Base-by-base conservation (phyloP, 2,113 vertebrate genomes). In the Microcebus tavaratra region DNA sequence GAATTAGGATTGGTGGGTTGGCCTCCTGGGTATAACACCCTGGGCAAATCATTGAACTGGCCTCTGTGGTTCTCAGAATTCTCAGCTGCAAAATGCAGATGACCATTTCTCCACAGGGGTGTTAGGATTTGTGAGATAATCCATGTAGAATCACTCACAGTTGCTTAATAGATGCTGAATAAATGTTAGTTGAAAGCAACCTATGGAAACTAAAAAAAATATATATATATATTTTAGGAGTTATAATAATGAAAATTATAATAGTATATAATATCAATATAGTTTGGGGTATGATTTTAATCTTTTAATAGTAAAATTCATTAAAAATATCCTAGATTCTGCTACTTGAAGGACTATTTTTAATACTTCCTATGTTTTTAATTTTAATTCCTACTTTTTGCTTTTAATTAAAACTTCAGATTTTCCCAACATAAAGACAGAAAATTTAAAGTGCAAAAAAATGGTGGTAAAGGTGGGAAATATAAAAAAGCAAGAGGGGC, bases 351-450 rank as follows among this genome's bases (percentile, higher is more conserved):
- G n/a, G 61, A 53, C 14, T 53, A 78, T 48, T 94, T 93, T 85
- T 65, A 34, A 29, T 88, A 68, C 57, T 45, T 45, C 7, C 8
- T 45, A 45, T 45, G 45, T 45, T 45, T 45, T 45, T 45, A 45
- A 45, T 45, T 45, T 45, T 45, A 45, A 45, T 45, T 45, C 45
- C 8, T 57, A 90, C 25, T 70, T 91, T 86, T 67, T 42, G 31
- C 87, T 84, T 96, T 86, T 86, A 95, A 88, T n/a, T 88, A 31
- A 63, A 94, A 85, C n/a, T 73, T 94, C 21, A 82, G 82, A 61
- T 90, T 85, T 82, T 63, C n/a, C 48, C 90, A 20, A 67, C 34
- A 73, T 59, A 50, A 39, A 79, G 65, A 83, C 7, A 70, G 50
- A 90, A 96, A 84, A 59, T 45, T 76, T 68, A 81, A 83, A 84